Percentiles rank a stretch among this genome's conserved stretches.
Conservation (phyloP, 2,888 invertebrate genomes). For the Mythimna loreyi region DNA sequence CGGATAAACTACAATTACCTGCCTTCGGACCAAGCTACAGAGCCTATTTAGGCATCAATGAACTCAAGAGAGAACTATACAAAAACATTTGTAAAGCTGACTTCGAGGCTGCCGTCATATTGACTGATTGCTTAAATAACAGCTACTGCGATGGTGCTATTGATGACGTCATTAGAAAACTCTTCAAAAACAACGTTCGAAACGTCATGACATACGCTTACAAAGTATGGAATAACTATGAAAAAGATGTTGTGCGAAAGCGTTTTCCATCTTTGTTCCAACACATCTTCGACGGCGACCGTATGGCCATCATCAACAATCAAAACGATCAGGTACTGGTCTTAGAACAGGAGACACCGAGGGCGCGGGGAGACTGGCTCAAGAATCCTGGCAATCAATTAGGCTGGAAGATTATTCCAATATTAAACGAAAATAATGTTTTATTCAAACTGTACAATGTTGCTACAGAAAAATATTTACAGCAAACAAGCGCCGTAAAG, state of each 20-base stretch:
- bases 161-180: conserved; percentile 15
- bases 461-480: conserved; percentile 12
- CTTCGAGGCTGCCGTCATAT: conserved; percentile 27
- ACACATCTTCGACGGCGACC: conserved; percentile 25
- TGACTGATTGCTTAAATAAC: conserved; percentile 26
- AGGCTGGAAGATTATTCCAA: conserved; percentile 28
- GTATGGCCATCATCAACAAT: conserved; percentile 16
- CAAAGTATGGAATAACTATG: conserved; percentile 27
- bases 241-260: conserved; percentile 13
- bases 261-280: conserved; percentile 33
- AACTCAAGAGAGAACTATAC: conserved; percentile 27
- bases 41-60: conserved; percentile 14
- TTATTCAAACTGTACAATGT: conserved; percentile 29
- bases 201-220: conserved; percentile 12
- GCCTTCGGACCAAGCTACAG: conserved; percentile 1
- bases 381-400: conserved; percentile 9
- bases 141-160: conserved; percentile 12
- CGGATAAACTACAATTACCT: conserved; percentile 6
- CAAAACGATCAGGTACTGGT: conserved; percentile 23
- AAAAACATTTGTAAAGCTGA: conserved; percentile 7
- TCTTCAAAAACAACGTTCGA: conserved; percentile 10
- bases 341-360: conserved; percentile 2
- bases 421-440: conserved; percentile 3
- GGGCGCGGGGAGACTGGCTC: not conserved
- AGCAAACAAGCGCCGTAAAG: not conserved